Percentiles rank a stretch among this genome's conserved stretches.
Evolutionary conservation across 1,140 invertebrate genomes (phyloP).

Genomic region (Dinoponera quadriceps): DNA sequence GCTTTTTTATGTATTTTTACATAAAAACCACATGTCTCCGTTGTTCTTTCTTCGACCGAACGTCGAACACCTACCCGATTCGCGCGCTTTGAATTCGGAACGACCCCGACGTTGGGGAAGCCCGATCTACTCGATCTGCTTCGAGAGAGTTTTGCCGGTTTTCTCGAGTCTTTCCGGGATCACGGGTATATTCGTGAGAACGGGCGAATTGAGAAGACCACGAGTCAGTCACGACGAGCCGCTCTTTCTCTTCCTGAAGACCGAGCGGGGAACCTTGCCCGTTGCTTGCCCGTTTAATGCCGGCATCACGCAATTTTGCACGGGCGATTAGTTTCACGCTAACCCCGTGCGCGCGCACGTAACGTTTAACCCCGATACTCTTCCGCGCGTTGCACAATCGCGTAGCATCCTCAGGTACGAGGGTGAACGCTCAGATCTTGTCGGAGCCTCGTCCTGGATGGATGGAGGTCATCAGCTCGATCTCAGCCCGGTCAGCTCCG

Average conservation of each 20-base stretch:
- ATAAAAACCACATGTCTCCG: constrained; percentile 77
- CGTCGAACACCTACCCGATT: not conserved
- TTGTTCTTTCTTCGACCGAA: not conserved
- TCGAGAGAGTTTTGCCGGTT: not conserved
- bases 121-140: not conserved
- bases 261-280: not conserved
- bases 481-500: too few relatives aligned
- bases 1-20: constrained; percentile 86
- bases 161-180: not conserved
- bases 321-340: not conserved
- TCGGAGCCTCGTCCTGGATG: too few relatives aligned
- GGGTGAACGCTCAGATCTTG: too few relatives aligned
- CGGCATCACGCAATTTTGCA: not conserved
- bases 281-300: too few relatives aligned
- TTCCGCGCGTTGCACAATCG: not conserved
- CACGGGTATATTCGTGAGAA: not conserved
- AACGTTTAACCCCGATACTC: not conserved
- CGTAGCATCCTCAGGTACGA: too few relatives aligned
- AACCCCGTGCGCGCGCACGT: not conserved
- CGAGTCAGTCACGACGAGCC: too few relatives aligned
- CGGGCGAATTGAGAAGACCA: not conserved
- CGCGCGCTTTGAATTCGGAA: not conserved
- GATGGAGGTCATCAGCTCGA: too few relatives aligned
- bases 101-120: not conserved
- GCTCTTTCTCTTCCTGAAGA: not conserved